Percentiles rank a stretch among this genome's conserved stretches.
These are phyloP conservation scores for Regulus satrapa DNA, from an alignment of 2,113 vertebrate genomes.

Conservation along the genomic window DNA sequence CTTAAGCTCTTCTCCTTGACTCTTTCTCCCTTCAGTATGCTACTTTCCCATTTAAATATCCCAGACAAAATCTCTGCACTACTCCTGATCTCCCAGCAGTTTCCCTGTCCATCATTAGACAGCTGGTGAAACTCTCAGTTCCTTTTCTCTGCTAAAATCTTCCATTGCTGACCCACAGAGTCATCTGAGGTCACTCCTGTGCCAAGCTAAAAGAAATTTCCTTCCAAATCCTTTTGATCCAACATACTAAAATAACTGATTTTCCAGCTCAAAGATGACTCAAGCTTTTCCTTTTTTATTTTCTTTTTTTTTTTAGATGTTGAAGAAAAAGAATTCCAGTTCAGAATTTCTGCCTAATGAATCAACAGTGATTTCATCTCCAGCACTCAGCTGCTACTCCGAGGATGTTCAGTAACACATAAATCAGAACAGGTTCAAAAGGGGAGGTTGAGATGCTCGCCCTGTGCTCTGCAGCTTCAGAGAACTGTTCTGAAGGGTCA, in stretches of 20 bases:
- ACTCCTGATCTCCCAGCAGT: neutral
- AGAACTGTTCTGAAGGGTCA: neutral
- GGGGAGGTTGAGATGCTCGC: neutral
- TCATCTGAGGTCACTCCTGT: neutral
- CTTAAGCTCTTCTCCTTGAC: neutral
- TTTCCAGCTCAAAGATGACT: neutral
- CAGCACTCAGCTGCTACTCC: neutral
- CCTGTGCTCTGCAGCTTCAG: neutral
- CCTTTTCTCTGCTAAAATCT: neutral
- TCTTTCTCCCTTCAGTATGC: neutral
- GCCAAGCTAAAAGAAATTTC: neutral
- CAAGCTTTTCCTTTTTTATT: neutral
- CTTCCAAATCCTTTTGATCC: neutral
- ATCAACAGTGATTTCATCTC: neutral
- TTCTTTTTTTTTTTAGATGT: neutral
- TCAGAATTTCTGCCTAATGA: neutral
- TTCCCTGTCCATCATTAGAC: neutral
- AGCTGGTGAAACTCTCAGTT: neutral
- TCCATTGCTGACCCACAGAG: neutral
- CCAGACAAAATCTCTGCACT: neutral
- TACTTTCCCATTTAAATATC: neutral
- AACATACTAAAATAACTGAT: neutral
- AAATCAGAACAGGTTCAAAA: conserved; percentile 9
- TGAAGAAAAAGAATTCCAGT: neutral
- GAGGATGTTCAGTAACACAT: neutral